Base-by-base conservation (phyloP, 1,140 invertebrate species). In the Listronotus oregonensis region DNA sequence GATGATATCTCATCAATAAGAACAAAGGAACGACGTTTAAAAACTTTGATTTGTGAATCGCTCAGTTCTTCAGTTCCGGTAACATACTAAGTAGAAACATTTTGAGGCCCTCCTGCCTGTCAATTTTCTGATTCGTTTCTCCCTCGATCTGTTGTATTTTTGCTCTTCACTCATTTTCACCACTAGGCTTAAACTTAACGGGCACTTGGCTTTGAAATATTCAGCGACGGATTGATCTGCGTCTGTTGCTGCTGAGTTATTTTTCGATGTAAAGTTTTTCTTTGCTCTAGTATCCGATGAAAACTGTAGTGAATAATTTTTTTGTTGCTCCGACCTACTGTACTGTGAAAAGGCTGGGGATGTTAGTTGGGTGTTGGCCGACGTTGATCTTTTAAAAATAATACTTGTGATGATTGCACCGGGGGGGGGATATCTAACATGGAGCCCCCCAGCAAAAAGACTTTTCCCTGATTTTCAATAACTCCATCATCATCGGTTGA, bases 11-110 rank as follows among this genome's bases (percentile, higher is more conserved):
- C 68, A 70, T 72, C 68, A 68, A 70, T 72, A 60, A 73, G 17
- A 37, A 17, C 40, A 6, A 71, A 71, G 58, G 61, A 37, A 49
- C 71, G 49, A 12, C 60, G 44, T 63, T 71, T 72, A 52, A 73
- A 72, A 47, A 50, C 17, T 66, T 71, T 71, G 40, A 72, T 71
- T 68, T 73, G 70, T 55, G 63, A 50, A 50, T 71, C 61, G 69
- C 10, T 71, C 42, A 73, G 50, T 71, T 72, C 62, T 69, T 73
- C 31, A 73, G 56, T 72, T 73, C 68, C 14, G 70, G 70, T 52
- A 73, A 58, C 66, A 73, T 63, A 49, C 65, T 73, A 44, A 72
- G 64, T 44, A 72, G 47, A 58, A 73, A 73, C 71, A 71, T 73
- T 58, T 68, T 72, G 46, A 70, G 57, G n/a, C 44, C 62, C 56